A percentile compares a stretch with the other conserved stretches of the same genome.
These are phyloP conservation scores for Lacerta agilis DNA, from an alignment of 2,797 vertebrate species.

Conservation along the genomic window DNA sequence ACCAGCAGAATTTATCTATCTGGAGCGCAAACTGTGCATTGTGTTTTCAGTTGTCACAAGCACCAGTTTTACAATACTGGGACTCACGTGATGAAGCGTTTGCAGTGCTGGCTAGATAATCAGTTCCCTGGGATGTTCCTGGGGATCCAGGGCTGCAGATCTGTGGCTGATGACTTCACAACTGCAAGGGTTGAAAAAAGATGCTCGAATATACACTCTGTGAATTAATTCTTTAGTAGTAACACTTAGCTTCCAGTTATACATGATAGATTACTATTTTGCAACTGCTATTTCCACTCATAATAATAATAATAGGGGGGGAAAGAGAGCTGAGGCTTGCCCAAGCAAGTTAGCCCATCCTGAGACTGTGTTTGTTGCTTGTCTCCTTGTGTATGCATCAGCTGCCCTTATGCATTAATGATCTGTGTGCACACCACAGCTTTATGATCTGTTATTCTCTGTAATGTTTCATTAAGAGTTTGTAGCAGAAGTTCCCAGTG, in stretches of 20 bases:
- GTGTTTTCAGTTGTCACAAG: background rate
- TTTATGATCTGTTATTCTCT: conserved; percentile 53
- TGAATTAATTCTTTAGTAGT: background rate
- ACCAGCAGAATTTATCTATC: background rate
- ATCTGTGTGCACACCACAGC: conserved; percentile 36
- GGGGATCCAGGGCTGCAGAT: background rate
- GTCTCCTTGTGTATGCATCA: conserved; percentile 1
- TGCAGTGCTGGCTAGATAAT: background rate
- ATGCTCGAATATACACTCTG: background rate
- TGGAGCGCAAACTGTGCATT: background rate
- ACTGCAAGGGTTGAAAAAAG: background rate
- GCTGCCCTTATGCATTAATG: background rate
- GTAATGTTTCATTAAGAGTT: conserved; percentile 45
- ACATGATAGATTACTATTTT: background rate
- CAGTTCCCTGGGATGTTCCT: background rate
- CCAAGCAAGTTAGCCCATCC: background rate
- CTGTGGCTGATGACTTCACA: background rate
- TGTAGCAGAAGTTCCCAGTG: conserved; percentile 36
- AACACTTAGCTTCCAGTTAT: background rate
- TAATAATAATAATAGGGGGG: background rate
- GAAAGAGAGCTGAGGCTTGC: background rate
- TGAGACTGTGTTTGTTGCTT: rapidly evolving
- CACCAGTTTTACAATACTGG: background rate
- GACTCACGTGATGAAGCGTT: background rate
- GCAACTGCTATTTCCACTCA: background rate